Evolutionary conservation across 1,140 invertebrate species (phyloP), one percentile per base, ranked within the genome.

Genomic region (Micrasema minimum): DNA sequence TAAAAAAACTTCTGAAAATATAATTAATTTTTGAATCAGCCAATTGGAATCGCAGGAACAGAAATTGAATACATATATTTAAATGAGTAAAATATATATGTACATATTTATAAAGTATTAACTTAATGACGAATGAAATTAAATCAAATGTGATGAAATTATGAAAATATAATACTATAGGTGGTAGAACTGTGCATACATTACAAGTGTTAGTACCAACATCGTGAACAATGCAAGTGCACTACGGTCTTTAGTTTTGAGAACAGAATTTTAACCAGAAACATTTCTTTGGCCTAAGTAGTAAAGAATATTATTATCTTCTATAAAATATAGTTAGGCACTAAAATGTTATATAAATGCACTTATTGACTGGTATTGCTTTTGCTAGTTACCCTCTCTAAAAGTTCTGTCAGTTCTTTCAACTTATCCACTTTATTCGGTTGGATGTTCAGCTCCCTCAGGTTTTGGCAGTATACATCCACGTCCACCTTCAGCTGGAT

Each of bases 401-500:
- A 57, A 5, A 75, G 46, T 20, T 72, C 72, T 62, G 72, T 67
- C 23, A 74, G 62, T 68, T 72, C 72, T 68, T 62, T 70, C 41
- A 75, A 62, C 61, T 45, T 45, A 16, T 72, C 70, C 38, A 77
- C 50, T 45, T 76, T 72, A 43, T 72, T 45, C 14, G 41, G 20
- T 48, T 62, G 53, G 10, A 74, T 12, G 65, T 75, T 76, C 53
- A 80, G 11, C 11, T 48, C 53, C 5, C 26, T 35, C 26, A 59
- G 53, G 37, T 62, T 76, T 14, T 62, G 18, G 22, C 35, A 45
- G 76, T 89, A 92, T 26, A 82, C 83, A 20, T 88, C 81, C 6
- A 97, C 93, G 86, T 98, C 96, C 9, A 96, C 88, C 74, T 91
- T 89, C 14, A 98, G 85, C 80, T 98, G 96, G 67, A 92, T 85